Conservation (phyloP, 2,113 vertebrate species). For the Vidua chalybeata region DNA sequence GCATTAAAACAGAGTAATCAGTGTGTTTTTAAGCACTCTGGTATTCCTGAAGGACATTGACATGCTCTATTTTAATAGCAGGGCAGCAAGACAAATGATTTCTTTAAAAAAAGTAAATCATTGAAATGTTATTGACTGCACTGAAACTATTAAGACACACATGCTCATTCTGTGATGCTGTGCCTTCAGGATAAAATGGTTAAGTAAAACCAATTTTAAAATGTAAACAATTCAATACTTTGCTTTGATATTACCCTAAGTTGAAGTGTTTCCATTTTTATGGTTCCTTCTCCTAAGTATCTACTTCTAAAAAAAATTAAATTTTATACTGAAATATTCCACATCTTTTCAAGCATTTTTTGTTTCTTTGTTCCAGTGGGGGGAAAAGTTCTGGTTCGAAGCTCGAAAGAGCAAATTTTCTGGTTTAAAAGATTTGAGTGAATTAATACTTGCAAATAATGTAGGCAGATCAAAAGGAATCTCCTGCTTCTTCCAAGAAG, state of each 20-base stretch:
- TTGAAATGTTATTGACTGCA: background rate
- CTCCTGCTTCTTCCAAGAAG: background rate
- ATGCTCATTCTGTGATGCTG: background rate
- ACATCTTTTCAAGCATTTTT: background rate
- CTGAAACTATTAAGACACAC: background rate
- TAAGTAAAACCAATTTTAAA: background rate
- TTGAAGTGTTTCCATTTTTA: background rate
- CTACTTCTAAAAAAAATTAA: background rate
- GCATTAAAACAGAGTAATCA: background rate
- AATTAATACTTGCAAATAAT: background rate
- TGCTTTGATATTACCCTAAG: background rate
- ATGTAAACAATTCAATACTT: background rate
- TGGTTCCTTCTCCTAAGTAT: background rate
- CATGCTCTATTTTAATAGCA: background rate
- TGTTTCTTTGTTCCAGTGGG: background rate
- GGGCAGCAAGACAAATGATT: background rate
- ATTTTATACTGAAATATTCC: background rate
- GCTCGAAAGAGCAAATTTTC: background rate
- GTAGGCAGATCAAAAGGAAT: background rate
- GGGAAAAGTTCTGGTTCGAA: background rate
- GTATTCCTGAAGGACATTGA: background rate
- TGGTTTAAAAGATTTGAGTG: background rate
- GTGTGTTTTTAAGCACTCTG: background rate
- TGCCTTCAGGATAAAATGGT: background rate
- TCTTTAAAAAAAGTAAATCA: background rate